These are phyloP conservation scores for Saguinus midas DNA, from an alignment of 2,113 vertebrate genomes.

Conservation along the genomic window DNA sequence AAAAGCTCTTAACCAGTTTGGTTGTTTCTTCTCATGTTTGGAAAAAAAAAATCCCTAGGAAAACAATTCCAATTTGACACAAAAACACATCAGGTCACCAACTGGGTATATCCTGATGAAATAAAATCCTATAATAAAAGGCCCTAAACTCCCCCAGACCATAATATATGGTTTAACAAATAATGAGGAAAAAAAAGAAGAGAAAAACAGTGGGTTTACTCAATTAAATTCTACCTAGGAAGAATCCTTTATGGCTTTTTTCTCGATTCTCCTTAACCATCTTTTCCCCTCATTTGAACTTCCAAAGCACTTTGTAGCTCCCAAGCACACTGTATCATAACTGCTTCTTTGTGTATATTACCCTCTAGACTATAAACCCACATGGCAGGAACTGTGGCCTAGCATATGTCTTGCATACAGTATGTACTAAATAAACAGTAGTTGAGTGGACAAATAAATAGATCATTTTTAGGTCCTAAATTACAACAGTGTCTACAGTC, in stretches of 20 bases:
- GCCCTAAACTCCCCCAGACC: not conserved
- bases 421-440: not conserved
- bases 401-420: not conserved
- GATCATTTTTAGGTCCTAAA: slow-evolving; percentile 13
- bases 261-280: not conserved
- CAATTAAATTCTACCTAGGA: not conserved
- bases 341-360: not conserved
- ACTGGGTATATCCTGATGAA: not conserved
- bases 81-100: slow-evolving; percentile 23
- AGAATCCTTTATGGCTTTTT: slow-evolving; percentile 17
- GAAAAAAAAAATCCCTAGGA: slow-evolving; percentile 1
- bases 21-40: not conserved
- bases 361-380: not conserved
- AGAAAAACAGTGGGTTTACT: not conserved
- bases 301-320: not conserved
- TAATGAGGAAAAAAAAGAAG: not conserved
- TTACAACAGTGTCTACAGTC: not conserved
- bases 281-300: not conserved
- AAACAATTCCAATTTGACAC: not conserved
- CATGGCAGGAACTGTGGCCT: not conserved
- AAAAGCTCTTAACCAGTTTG: slow-evolving; percentile 10
- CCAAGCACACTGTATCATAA: not conserved
- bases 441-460: not conserved
- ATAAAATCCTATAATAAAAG: slow-evolving; percentile 11
- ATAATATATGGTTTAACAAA: not conserved